These are phyloP conservation scores for Druon quercuslanigerum DNA, from an alignment of 1,140 invertebrate species.

Conservation along the genomic window DNA sequence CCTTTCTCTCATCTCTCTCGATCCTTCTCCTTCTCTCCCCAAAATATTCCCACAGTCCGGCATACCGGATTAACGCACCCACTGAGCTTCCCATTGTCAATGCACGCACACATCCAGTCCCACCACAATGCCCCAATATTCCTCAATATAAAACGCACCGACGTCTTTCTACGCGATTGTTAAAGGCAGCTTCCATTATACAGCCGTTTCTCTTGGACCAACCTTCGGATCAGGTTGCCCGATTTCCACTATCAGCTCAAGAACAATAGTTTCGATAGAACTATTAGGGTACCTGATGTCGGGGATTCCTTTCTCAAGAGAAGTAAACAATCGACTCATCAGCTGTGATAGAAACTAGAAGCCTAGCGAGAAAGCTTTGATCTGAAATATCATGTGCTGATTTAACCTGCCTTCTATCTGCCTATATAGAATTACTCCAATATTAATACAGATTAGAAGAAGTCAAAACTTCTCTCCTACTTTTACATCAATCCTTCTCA, in stretches of 20 bases:
- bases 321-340: conserved; percentile 18
- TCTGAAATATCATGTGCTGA: no score
- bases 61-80: conserved; percentile 50
- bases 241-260: conserved; percentile 46
- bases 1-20: conserved; percentile 44
- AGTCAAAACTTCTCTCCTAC: no score
- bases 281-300: not conserved
- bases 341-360: conserved; percentile 1
- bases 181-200: conserved; percentile 40
- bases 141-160: conserved; percentile 45
- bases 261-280: conserved; percentile 28
- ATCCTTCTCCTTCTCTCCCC: conserved; percentile 36
- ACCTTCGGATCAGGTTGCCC: conserved; percentile 53
- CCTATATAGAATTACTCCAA: no score
- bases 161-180: conserved; percentile 47
- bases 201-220: conserved; percentile 45
- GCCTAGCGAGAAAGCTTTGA: not conserved
- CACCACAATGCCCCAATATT: conserved; percentile 45
- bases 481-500: no score
- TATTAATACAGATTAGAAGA: no score
- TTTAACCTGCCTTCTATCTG: no score
- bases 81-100: conserved; percentile 51
- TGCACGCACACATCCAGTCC: conserved; percentile 35
- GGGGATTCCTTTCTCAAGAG: not conserved
- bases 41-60: conserved; percentile 52